Evolutionary conservation across 2,797 vertebrate genomes (phyloP).

Genomic region (Hypotaenidia philippensis): DNA sequence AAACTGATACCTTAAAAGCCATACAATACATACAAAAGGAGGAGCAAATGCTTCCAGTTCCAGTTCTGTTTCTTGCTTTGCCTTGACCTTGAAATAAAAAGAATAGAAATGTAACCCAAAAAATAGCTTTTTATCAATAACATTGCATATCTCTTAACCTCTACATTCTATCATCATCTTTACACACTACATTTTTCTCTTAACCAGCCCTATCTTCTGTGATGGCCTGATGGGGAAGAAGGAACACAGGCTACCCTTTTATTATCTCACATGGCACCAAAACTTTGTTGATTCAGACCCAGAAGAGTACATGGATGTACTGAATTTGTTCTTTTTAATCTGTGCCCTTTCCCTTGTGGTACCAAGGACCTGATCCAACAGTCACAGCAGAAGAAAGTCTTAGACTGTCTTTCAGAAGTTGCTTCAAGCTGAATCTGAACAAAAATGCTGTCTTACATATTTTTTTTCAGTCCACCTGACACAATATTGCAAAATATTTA

Average conservation of each 20-base stretch:
- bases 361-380: background rate
- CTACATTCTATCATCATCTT: background rate
- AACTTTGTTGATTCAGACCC: background rate
- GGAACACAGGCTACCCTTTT: background rate
- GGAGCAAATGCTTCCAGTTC: conserved; percentile 92
- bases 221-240: background rate
- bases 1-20: conserved; percentile 6
- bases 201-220: background rate
- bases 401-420: background rate
- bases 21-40: conserved; percentile 87
- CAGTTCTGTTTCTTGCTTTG: conserved; percentile 90
- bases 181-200: background rate
- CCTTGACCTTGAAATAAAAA: conserved; percentile 85
- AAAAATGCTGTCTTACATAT: background rate
- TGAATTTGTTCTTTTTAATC: background rate
- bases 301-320: background rate
- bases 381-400: background rate
- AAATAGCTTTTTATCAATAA: background rate
- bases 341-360: background rate
- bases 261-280: background rate
- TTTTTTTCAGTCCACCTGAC: background rate
- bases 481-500: background rate
- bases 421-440: background rate
- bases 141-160: background rate
- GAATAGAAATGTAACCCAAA: background rate